phyloP scores from a whole-genome alignment of 2,797 vertebrate genomes.

The Malurus leucopterus region DNA sequence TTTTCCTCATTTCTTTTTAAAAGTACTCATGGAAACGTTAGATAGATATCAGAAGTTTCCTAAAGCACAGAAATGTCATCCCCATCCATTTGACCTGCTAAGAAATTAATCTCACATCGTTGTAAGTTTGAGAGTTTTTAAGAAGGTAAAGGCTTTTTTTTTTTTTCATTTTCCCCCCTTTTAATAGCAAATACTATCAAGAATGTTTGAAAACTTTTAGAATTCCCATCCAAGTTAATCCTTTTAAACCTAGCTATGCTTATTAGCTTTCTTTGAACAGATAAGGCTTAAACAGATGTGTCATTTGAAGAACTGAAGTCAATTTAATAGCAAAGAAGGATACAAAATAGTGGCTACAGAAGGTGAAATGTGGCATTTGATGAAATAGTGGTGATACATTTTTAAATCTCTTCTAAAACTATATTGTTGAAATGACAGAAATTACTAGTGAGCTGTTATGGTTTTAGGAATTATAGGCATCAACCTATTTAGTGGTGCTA shows the following conservation, averaged over 20 bases:
- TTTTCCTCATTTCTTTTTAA: not conserved
- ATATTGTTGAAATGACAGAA: conserved; percentile 70
- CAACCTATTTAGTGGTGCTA: conserved; percentile 69
- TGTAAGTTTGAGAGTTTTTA: conserved; percentile 54
- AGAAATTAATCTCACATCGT: conserved; percentile 43
- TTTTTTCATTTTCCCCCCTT: not conserved
- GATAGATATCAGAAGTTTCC: conserved; percentile 39
- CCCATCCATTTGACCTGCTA: conserved; percentile 30
- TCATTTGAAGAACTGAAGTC: conserved; percentile 70
- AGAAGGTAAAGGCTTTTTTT: conserved; percentile 45
- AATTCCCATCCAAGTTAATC: conserved; percentile 70
- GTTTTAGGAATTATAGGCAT: conserved; percentile 71
- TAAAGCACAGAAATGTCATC: conserved; percentile 26
- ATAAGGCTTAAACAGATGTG: conserved; percentile 72
- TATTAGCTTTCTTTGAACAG: conserved; percentile 72
- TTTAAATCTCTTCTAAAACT: conserved; percentile 71
- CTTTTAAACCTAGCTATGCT: conserved; percentile 73
- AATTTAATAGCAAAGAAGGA: conserved; percentile 64
- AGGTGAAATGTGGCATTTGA: conserved; percentile 71
- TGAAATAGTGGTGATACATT: conserved; percentile 69
- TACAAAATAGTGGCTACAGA: conserved; percentile 70
- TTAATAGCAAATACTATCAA: conserved; percentile 61
- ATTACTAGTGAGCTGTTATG: conserved; percentile 71
- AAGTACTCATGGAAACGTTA: not conserved
- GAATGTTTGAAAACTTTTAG: conserved; percentile 69